Conservation (phyloP, 2,113 vertebrate species). For the Eidolon helvum region DNA sequence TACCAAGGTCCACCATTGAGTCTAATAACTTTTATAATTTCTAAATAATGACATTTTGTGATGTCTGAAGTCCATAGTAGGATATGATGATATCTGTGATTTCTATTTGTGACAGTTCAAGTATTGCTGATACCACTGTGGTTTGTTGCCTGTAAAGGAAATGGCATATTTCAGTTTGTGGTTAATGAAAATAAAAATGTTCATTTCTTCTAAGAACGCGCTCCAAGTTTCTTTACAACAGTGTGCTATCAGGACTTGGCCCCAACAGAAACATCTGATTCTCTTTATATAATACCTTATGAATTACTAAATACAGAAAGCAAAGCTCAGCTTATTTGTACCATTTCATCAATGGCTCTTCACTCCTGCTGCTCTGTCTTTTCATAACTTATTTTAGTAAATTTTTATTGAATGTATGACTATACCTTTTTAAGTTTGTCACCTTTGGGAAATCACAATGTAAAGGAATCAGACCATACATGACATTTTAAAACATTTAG, state of each 20-base stretch:
- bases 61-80: not conserved
- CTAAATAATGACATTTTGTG: not conserved
- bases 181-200: slow-evolving; percentile 6
- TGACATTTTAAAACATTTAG: not conserved
- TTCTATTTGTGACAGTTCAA: not conserved
- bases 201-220: not conserved
- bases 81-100: not conserved
- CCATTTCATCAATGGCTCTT: not conserved
- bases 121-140: not conserved
- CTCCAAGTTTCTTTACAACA: not conserved
- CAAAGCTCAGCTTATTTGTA: not conserved
- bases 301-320: not conserved
- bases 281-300: not conserved
- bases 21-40: not conserved
- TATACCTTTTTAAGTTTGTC: not conserved
- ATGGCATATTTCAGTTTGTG: not conserved
- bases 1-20: not conserved
- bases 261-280: not conserved
- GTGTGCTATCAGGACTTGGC: not conserved
- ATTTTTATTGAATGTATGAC: not conserved
- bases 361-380: not conserved
- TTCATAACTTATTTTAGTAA: not conserved
- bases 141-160: not conserved
- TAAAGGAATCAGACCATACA: not conserved
- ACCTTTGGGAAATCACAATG: not conserved